Evolutionary conservation across 35 echinoderm and acorn worm genomes (phyloP).

Genomic region (Lytechinus pictus): DNA sequence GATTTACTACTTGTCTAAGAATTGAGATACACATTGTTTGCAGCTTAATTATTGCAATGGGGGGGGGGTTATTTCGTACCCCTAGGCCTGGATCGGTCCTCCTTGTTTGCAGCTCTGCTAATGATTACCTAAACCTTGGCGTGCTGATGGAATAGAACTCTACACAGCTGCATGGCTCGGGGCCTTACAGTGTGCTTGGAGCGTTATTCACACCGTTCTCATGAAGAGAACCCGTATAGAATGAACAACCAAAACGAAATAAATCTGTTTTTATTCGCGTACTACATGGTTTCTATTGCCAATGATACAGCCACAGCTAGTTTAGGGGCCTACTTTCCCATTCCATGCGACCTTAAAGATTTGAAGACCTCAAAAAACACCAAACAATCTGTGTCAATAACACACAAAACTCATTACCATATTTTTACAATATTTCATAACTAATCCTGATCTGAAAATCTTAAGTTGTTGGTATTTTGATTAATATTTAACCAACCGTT

Average conservation of each 20-base stretch:
- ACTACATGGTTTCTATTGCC: neutral
- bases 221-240: neutral
- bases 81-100: neutral
- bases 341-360: no score
- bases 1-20: no score
- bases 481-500: no score
- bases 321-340: neutral
- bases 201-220: neutral
- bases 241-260: neutral
- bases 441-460: no score
- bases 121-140: neutral
- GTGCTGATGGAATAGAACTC: neutral
- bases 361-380: no score
- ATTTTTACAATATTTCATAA: no score
- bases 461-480: no score
- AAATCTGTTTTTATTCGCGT: slow-evolving; percentile 13
- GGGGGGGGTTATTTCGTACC: no score
- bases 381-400: no score
- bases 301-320: neutral
- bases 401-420: no score
- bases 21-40: no score
- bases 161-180: neutral
- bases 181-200: neutral
- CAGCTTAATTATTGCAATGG: no score
- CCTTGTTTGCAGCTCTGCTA: neutral